phyloP scores from a whole-genome alignment of 2,888 invertebrate genomes.

The Dendrolimus houi region DNA sequence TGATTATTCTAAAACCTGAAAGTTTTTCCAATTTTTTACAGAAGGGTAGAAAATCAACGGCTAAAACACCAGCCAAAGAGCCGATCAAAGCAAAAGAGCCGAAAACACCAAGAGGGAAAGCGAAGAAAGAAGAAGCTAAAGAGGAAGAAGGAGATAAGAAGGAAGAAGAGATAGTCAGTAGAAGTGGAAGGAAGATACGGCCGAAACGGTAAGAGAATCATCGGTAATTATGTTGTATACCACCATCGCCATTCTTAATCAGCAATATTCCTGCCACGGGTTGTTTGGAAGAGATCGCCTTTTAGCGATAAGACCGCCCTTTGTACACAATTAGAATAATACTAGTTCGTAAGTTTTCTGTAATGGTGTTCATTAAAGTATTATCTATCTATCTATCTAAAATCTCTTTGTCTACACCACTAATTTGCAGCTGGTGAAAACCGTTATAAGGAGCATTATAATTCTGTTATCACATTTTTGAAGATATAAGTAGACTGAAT shows the following conservation, averaged over 20 bases:
- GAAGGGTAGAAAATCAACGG: conserved; percentile 38
- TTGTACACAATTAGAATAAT: too few species aligned
- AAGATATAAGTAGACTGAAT: neutral
- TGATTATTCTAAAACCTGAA: too few species aligned
- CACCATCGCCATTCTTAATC: too few species aligned
- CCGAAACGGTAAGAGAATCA: conserved; percentile 78
- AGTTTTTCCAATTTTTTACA: conserved; percentile 2
- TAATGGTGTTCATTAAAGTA: too few species aligned
- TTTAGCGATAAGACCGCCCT: too few species aligned
- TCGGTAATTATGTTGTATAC: too few species aligned
- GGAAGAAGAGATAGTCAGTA: conserved; percentile 77
- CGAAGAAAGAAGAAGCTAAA: conserved; percentile 45
- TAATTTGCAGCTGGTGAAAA: too few species aligned
- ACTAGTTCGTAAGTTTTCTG: too few species aligned
- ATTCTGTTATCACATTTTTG: neutral
- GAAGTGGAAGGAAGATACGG: conserved; percentile 85
- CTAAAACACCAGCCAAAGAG: conserved; percentile 25
- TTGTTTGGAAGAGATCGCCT: too few species aligned
- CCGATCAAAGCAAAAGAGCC: conserved; percentile 39
- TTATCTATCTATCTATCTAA: too few species aligned
- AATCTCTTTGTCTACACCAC: neutral
- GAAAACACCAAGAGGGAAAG: conserved; percentile 54
- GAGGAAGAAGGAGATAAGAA: conserved; percentile 43
- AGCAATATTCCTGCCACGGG: too few species aligned
- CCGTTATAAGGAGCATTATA: neutral